phyloP scores from a whole-genome alignment of 2,888 invertebrate species.

The Pollenia angustigena region DNA sequence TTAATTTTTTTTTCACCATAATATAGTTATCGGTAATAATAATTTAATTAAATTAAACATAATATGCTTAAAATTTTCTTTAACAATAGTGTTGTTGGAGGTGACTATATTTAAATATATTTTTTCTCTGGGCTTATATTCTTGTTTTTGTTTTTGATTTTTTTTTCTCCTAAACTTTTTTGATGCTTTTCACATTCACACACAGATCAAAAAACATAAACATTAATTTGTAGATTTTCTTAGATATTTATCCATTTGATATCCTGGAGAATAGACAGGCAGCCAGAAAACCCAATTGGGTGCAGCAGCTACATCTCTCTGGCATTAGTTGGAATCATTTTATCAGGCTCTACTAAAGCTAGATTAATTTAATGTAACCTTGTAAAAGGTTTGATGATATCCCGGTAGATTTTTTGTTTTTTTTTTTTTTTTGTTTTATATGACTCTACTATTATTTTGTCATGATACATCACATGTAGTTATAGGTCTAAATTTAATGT shows the following conservation, averaged over 20 bases:
- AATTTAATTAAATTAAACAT: no score
- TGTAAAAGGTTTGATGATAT: neutral
- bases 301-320: slow-evolving; percentile 24
- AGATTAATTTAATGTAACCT: neutral
- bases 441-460: neutral
- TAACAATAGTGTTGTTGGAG: no score
- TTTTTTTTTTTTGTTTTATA: slow-evolving; percentile 29
- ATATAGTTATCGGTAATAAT: no score
- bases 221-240: slow-evolving; percentile 37
- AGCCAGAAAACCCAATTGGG: slow-evolving; percentile 14
- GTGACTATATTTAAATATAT: no score
- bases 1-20: no score
- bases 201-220: slow-evolving; percentile 2
- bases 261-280: neutral
- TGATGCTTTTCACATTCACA: slow-evolving; percentile 21
- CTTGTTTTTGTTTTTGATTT: slow-evolving; percentile 36
- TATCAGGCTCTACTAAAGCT: slow-evolving; percentile 28
- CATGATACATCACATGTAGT: slow-evolving; percentile 21
- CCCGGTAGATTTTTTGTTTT: slow-evolving; percentile 43
- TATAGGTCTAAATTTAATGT: slow-evolving; percentile 54
- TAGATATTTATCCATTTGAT: slow-evolving; percentile 17
- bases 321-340: slow-evolving; percentile 31
- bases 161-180: slow-evolving; percentile 29
- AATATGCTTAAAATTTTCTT: no score
- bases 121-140: no score